phyloP scores from a whole-genome alignment of 2,797 vertebrate genomes.

The Pseudotriccus pelzelni region DNA sequence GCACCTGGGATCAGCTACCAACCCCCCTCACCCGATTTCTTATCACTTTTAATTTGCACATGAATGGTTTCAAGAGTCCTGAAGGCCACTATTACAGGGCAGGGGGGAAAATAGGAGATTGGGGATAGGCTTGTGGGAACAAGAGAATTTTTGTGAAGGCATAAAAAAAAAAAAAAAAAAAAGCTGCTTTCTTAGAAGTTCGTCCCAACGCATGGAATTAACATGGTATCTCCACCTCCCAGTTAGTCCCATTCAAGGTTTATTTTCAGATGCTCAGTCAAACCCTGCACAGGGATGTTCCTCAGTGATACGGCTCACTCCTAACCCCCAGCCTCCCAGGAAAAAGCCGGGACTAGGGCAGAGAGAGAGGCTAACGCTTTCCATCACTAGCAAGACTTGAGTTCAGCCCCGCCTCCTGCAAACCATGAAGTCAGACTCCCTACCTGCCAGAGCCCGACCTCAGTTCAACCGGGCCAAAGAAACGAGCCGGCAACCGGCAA shows the following conservation, averaged over 20 bases:
- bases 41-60: neutral
- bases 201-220: neutral
- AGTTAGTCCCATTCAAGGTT: neutral
- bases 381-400: rapidly evolving
- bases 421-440: rapidly evolving
- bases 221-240: neutral
- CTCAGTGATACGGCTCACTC: neutral
- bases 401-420: neutral
- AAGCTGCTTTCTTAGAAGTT: neutral
- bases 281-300: neutral
- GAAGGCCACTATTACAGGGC: neutral
- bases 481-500: neutral
- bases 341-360: neutral
- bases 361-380: neutral
- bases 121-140: neutral
- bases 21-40: neutral
- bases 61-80: neutral
- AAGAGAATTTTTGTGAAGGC: neutral
- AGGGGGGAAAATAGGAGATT: neutral
- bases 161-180: neutral
- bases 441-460: neutral
- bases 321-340: neutral
- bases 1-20: neutral
- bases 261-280: neutral
- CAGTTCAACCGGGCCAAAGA: neutral